Evolutionary conservation across 2,113 vertebrate genomes (phyloP).

Genomic region (Ondatra zibethicus): DNA sequence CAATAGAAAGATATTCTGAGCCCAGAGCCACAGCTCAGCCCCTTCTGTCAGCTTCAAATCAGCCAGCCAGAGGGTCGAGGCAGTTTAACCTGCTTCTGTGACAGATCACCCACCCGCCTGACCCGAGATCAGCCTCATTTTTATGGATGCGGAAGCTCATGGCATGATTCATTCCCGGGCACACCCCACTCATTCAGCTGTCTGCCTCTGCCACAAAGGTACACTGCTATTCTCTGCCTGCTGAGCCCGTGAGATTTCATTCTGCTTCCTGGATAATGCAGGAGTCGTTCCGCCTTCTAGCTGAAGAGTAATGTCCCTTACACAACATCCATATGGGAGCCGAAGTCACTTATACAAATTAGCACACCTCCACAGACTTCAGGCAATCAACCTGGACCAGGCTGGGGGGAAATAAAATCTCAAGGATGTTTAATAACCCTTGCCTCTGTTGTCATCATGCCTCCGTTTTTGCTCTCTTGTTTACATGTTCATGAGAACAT

Average conservation of each 20-base stretch:
- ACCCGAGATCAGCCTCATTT: conserved; percentile 78
- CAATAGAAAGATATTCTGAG: conserved; percentile 71
- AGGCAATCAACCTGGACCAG: conserved; percentile 32
- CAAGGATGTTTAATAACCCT: conserved; percentile 35
- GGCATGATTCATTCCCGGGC: conserved; percentile 79
- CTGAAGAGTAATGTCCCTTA: conserved; percentile 60
- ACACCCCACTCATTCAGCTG: conserved; percentile 72
- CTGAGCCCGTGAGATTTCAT: conserved; percentile 68
- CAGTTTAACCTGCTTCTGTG: conserved; percentile 80
- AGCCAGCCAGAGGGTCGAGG: conserved; percentile 70
- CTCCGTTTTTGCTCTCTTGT: conserved; percentile 2
- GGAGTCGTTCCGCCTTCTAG: neutral
- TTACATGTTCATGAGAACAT: conserved; percentile 30
- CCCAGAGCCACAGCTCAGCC: conserved; percentile 44
- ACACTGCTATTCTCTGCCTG: conserved; percentile 53
- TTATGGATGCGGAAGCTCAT: conserved; percentile 78
- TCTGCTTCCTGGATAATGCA: conserved; percentile 68
- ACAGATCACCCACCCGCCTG: conserved; percentile 78
- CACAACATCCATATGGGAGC: neutral
- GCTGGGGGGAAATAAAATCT: conserved; percentile 54
- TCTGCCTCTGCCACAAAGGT: conserved; percentile 72
- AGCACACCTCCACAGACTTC: conserved; percentile 48
- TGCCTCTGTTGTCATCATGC: conserved; percentile 40
- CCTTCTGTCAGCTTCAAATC: conserved; percentile 81
- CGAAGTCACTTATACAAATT: conserved; percentile 63